phyloP scores from a whole-genome alignment of 2,113 vertebrate species.

The Boleophthalmus pectinirostris region DNA sequence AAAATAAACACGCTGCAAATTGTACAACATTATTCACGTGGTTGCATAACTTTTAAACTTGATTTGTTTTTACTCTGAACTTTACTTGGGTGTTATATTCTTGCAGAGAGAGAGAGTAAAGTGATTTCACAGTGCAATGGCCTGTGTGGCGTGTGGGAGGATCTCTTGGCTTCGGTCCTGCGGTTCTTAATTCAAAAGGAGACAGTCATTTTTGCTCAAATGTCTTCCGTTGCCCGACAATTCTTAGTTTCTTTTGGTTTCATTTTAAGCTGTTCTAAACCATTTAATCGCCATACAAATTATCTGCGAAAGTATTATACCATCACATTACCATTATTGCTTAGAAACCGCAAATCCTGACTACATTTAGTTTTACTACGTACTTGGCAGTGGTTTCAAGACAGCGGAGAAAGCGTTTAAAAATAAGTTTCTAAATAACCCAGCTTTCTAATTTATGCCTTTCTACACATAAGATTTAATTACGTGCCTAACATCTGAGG shows the following conservation, averaged over 20 bases:
- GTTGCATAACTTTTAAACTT: conserved; percentile 34
- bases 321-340: conserved; percentile 5
- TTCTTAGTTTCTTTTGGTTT: conserved; percentile 13
- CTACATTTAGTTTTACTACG: conserved; percentile 15
- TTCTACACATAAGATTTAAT: conserved; percentile 33
- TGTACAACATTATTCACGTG: conserved; percentile 26
- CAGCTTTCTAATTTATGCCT: conserved; percentile 21
- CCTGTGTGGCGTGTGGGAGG: conserved; percentile 44
- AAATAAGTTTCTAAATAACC: conserved; percentile 10
- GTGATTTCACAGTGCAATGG: conserved; percentile 37
- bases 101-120: conserved; percentile 11
- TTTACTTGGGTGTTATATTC: conserved; percentile 32
- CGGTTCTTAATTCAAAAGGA: conserved; percentile 30
- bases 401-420: not conserved
- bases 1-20: conserved; percentile 40
- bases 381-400: not conserved
- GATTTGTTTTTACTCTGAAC: conserved; percentile 34
- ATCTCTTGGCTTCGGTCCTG: conserved; percentile 29
- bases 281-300: conserved; percentile 7
- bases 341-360: not conserved
- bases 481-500: conserved; percentile 31
- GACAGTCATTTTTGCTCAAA: conserved; percentile 41
- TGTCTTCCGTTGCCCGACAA: conserved; percentile 27
- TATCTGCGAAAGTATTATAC: conserved; percentile 15
- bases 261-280: conserved; percentile 6